Conservation (phyloP, 2,797 vertebrate species). For the Lacerta agilis region DNA sequence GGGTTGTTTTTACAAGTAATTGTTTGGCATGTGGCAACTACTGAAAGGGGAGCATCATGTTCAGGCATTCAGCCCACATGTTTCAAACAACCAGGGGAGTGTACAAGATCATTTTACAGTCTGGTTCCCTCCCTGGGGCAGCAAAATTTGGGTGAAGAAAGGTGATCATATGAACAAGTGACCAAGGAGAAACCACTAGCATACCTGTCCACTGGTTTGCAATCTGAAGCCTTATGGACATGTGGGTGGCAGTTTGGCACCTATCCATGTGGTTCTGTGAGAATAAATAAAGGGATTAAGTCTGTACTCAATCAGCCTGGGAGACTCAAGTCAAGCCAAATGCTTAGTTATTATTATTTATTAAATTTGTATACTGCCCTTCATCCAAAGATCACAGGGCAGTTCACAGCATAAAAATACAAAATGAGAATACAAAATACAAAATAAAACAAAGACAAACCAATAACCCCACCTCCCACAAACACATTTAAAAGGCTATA, state of each 20-base stretch:
- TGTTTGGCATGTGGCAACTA: neutral
- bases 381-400: too few species aligned
- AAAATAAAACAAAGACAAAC: too few species aligned
- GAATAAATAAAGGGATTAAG: neutral
- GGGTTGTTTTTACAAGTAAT: constrained; percentile 50
- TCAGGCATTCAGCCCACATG: neutral
- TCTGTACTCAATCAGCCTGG: neutral
- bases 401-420: too few species aligned
- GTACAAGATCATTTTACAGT: neutral
- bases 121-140: neutral
- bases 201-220: neutral
- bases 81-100: neutral
- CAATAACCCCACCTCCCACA: too few species aligned
- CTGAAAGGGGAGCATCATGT: neutral
- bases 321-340: neutral
- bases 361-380: too few species aligned
- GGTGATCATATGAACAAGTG: neutral
- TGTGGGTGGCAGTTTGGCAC: neutral
- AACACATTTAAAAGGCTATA: too few species aligned
- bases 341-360: too few species aligned
- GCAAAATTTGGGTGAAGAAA: neutral
- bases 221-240: constrained; percentile 6
- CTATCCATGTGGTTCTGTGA: neutral
- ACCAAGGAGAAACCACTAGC: neutral
- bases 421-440: too few species aligned